phyloP scores from a whole-genome alignment of 2,888 invertebrate genomes.

The Tyria jacobaeae region DNA sequence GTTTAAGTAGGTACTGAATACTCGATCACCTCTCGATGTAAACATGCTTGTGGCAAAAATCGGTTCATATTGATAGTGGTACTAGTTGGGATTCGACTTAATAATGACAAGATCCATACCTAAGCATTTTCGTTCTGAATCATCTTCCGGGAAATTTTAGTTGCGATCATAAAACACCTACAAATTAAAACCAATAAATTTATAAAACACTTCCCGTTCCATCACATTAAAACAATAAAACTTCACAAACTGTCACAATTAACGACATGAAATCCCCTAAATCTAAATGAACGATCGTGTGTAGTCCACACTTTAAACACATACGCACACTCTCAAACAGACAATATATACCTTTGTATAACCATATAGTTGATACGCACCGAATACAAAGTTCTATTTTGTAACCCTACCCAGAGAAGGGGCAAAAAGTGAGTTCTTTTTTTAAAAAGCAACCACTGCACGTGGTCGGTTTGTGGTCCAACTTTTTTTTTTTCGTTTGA shows the following conservation, averaged over 20 bases:
- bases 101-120: too few species aligned
- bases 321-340: constrained; percentile 38
- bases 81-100: too few species aligned
- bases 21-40: too few species aligned
- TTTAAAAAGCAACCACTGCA: constrained; percentile 75
- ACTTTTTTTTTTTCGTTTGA: constrained; percentile 69
- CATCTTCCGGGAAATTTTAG: background rate
- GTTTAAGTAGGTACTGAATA: too few species aligned
- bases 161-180: background rate
- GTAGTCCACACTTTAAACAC: constrained; percentile 65
- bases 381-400: constrained; percentile 78
- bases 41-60: too few species aligned
- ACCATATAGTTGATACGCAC: constrained; percentile 56
- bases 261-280: constrained; percentile 46
- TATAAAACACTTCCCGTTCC: constrained; percentile 16
- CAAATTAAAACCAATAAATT: constrained; percentile 14
- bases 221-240: constrained; percentile 36
- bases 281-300: constrained; percentile 63
- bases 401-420: constrained; percentile 80
- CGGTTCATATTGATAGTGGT: too few species aligned
- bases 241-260: constrained; percentile 44
- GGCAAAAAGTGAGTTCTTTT: constrained; percentile 76
- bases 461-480: constrained; percentile 84
- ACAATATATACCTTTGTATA: constrained; percentile 40
- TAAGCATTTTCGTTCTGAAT: background rate